Evolutionary conservation across 2,113 vertebrate species (phyloP).

Genomic region (Oncorhynchus clarkii): DNA sequence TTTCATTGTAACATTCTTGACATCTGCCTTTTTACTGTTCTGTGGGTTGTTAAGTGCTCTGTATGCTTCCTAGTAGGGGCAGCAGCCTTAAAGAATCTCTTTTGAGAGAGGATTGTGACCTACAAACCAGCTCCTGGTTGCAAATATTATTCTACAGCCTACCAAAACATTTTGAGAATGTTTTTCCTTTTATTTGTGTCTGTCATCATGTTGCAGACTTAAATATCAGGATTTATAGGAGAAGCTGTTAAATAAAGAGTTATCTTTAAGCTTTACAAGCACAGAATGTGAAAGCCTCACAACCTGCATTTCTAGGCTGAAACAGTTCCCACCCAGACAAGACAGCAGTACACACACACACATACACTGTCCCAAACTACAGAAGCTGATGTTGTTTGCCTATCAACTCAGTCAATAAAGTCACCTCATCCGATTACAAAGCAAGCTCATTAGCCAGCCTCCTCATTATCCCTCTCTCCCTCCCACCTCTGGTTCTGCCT

Average conservation of each 20-base stretch:
- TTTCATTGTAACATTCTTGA: constrained; percentile 23
- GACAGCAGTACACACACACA: neutral
- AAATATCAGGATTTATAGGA: constrained; percentile 56
- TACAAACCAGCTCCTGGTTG: constrained; percentile 7
- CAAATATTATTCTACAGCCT: neutral
- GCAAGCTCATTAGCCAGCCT: constrained; percentile 52
- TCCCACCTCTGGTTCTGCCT: constrained; percentile 27
- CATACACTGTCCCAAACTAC: neutral
- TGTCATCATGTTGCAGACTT: constrained; percentile 27
- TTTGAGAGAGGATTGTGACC: neutral
- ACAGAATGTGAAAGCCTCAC: constrained; percentile 31
- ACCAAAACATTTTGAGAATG: neutral
- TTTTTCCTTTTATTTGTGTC: constrained; percentile 35
- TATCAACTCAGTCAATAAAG: constrained; percentile 28
- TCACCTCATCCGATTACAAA: constrained; percentile 48
- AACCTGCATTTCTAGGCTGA: constrained; percentile 25
- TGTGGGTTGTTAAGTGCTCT: neutral
- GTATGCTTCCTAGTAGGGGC: neutral
- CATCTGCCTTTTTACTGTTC: constrained; percentile 18
- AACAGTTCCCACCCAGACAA: neutral
- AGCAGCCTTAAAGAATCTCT: neutral
- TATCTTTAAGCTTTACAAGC: constrained; percentile 68
- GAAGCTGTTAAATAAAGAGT: constrained; percentile 35
- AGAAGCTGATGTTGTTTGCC: constrained; percentile 6
- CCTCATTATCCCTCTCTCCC: constrained; percentile 51